Percentiles rank a stretch among this genome's conserved stretches.
Conservation (phyloP, 2,797 vertebrate species). For the Hydrophis major region DNA sequence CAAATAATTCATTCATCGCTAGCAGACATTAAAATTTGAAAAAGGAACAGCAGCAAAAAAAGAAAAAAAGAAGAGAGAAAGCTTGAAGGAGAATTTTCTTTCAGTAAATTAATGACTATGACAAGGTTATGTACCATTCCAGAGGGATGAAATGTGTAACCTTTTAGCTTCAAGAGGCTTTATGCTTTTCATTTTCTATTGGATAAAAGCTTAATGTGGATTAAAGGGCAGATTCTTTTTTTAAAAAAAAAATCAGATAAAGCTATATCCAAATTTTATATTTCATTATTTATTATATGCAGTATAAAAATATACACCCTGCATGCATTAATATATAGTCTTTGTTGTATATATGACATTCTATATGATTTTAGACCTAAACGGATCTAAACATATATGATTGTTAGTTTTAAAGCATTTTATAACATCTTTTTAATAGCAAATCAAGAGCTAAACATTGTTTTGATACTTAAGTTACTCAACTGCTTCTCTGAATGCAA, state of each 20-base stretch:
- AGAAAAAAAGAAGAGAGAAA: constrained; percentile 45
- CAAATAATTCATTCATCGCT: constrained; percentile 73
- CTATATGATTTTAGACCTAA: constrained; percentile 3
- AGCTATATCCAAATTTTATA: constrained; percentile 58
- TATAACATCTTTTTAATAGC: background rate
- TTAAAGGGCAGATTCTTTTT: constrained; percentile 67
- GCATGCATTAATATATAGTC: background rate
- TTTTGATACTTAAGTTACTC: background rate
- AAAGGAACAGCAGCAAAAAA: constrained; percentile 43
- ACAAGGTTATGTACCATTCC: constrained; percentile 77
- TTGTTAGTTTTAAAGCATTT: background rate
- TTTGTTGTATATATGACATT: background rate
- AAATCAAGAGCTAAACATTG: background rate
- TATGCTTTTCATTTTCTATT: constrained; percentile 74
- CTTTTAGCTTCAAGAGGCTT: constrained; percentile 74
- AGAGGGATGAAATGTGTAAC: constrained; percentile 68
- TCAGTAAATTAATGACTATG: constrained; percentile 72
- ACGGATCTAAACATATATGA: background rate
- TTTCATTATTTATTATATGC: constrained; percentile 17
- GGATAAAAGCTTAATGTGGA: constrained; percentile 70
- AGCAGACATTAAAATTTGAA: constrained; percentile 70
- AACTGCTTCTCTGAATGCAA: background rate
- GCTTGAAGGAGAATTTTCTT: constrained; percentile 69
- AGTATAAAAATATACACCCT: background rate
- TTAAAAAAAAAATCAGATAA: constrained; percentile 74